Conservation (phyloP, 1,140 invertebrate genomes). For the Phocides pigmalion region DNA sequence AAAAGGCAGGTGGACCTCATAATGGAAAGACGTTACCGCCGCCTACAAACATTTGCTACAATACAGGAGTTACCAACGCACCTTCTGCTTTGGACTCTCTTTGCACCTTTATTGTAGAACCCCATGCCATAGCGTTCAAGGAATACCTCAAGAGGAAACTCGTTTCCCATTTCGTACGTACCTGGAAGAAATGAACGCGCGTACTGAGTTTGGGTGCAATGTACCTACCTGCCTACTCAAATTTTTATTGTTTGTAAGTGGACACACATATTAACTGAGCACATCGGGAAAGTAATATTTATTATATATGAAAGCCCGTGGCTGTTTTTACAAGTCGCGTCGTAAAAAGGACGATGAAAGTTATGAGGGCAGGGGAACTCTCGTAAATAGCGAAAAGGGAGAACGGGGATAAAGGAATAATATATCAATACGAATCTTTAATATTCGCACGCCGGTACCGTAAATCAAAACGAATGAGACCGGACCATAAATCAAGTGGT, state of each 20-base stretch:
- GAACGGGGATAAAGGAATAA: constrained; percentile 82
- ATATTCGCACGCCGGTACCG: constrained; percentile 76
- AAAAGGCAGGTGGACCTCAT: too few relatives aligned
- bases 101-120: too few relatives aligned
- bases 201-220: not conserved
- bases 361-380: constrained; percentile 76
- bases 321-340: constrained; percentile 72
- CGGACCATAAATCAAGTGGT: constrained; percentile 69
- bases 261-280: constrained; percentile 41
- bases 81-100: too few relatives aligned
- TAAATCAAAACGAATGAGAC: constrained; percentile 82
- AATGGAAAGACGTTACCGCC: too few relatives aligned
- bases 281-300: constrained; percentile 48
- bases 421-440: constrained; percentile 83
- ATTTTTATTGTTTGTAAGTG: not conserved
- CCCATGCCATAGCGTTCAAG: too few relatives aligned
- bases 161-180: too few relatives aligned
- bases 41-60: too few relatives aligned
- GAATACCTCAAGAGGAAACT: too few relatives aligned
- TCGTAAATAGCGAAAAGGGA: constrained; percentile 79
- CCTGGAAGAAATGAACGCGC: too few relatives aligned
- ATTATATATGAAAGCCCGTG: constrained; percentile 53
- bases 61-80: too few relatives aligned
- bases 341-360: constrained; percentile 76
- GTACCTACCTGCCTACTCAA: too few relatives aligned